phyloP scores from a whole-genome alignment of 2,888 invertebrate species.

The Netelia fuscicornis region DNA sequence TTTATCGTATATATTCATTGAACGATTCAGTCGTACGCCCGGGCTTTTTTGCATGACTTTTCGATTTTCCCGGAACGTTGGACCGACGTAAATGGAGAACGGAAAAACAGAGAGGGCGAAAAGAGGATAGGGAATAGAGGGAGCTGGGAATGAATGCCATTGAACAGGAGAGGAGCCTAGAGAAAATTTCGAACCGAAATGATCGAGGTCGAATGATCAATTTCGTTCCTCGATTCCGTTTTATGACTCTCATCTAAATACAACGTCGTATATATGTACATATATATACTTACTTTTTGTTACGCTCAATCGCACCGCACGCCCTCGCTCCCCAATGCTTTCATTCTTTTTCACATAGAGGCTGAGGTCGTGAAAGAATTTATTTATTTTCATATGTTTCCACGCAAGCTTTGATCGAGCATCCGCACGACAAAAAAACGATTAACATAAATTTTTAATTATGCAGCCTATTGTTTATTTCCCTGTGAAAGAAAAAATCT shows the following conservation, averaged over 20 bases:
- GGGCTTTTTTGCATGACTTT: conserved; percentile 23
- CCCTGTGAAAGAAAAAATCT: too few species aligned
- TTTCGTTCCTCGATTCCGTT: conserved; percentile 41
- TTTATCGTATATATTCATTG: conserved; percentile 29
- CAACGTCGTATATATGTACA: background rate
- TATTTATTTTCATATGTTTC: too few species aligned
- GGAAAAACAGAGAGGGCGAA: conserved; percentile 4
- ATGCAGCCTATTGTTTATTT: too few species aligned
- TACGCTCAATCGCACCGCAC: background rate
- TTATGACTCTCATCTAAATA: background rate
- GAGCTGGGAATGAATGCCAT: background rate
- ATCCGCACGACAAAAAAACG: too few species aligned
- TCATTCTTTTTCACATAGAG: too few species aligned
- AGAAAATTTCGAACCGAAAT: conserved; percentile 17
- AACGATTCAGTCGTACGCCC: conserved; percentile 17
- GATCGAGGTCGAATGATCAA: conserved; percentile 34
- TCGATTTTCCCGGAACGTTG: conserved; percentile 48
- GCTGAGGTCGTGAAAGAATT: too few species aligned
- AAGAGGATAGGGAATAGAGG: background rate
- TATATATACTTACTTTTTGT: background rate
- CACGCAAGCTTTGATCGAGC: too few species aligned
- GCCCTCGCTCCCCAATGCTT: too few species aligned
- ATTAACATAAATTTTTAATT: too few species aligned
- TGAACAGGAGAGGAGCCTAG: background rate
- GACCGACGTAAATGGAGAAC: conserved; percentile 22